phyloP scores from a whole-genome alignment of 1,140 invertebrate species.

The Papilio machaon region DNA sequence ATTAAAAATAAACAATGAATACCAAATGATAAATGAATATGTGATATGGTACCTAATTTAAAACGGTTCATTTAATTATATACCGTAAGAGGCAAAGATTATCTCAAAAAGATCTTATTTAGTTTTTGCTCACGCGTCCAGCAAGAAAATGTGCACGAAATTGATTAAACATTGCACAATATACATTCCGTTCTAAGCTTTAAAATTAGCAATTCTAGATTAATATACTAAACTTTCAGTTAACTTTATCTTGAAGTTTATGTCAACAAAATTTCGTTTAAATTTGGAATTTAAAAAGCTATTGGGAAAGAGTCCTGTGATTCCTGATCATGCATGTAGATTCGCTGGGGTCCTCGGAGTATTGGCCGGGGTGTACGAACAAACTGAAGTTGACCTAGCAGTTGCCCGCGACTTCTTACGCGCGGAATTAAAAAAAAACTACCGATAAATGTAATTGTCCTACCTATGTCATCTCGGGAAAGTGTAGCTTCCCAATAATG shows the following conservation, averaged over 20 bases:
- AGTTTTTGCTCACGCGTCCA: slow-evolving; percentile 5
- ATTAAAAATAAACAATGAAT: not conserved
- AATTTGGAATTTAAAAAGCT: no score
- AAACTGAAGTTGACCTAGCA: no score
- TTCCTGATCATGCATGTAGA: no score
- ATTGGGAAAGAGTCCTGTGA: no score
- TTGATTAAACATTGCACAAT: not conserved
- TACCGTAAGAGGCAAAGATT: not conserved
- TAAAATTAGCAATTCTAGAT: not conserved
- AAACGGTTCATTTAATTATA: not conserved
- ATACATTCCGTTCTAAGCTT: not conserved
- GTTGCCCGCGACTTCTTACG: no score
- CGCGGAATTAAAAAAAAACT: no score
- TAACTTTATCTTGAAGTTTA: not conserved
- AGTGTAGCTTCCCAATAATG: no score
- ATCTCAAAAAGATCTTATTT: not conserved
- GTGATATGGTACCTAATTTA: not conserved
- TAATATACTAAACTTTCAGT: not conserved
- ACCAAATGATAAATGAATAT: not conserved
- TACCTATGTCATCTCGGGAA: no score
- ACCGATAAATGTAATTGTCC: no score
- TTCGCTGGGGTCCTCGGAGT: no score
- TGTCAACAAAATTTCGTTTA: not conserved
- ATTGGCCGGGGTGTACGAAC: no score
- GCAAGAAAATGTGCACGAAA: not conserved